Evolutionary conservation across 2,113 vertebrate species (phyloP).

Genomic region (Sturnira hondurensis): DNA sequence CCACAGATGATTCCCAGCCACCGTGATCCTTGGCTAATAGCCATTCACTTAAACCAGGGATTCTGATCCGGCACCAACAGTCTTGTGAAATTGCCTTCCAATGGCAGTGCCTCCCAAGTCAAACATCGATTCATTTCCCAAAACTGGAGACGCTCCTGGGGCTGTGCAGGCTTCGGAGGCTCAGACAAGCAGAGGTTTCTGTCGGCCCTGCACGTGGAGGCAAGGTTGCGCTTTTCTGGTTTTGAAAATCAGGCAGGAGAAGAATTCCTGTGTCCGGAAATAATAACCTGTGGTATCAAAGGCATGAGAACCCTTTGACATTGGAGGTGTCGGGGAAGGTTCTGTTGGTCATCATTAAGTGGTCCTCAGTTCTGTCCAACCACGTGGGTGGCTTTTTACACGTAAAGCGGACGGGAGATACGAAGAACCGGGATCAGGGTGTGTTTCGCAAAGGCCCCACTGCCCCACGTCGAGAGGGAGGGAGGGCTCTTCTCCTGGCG

Average conservation of each 20-base stretch:
- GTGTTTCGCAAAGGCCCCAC: background rate
- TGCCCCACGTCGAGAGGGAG: background rate
- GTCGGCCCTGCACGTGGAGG: background rate
- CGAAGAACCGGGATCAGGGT: too few relatives aligned
- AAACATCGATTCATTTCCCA: background rate
- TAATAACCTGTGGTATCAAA: background rate
- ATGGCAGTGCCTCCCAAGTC: background rate
- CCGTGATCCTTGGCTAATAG: background rate
- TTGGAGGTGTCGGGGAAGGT: background rate
- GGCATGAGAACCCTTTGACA: background rate
- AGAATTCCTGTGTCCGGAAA: background rate
- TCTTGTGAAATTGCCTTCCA: background rate
- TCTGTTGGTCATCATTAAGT: background rate
- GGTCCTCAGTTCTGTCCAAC: too few relatives aligned
- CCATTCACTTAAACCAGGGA: too few relatives aligned
- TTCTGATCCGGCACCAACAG: too few relatives aligned
- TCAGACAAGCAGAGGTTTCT: background rate
- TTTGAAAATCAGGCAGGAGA: background rate
- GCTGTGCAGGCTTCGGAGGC: background rate
- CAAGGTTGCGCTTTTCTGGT: accelerated
- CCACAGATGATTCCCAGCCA: background rate
- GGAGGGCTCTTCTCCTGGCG: background rate
- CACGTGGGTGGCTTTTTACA: background rate
- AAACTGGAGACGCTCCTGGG: background rate
- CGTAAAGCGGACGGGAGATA: background rate